These are phyloP conservation scores for Aplysina aerophoba DNA, from an alignment of 37 sponge, comb jelly and placozoan species.

Conservation along the genomic window DNA sequence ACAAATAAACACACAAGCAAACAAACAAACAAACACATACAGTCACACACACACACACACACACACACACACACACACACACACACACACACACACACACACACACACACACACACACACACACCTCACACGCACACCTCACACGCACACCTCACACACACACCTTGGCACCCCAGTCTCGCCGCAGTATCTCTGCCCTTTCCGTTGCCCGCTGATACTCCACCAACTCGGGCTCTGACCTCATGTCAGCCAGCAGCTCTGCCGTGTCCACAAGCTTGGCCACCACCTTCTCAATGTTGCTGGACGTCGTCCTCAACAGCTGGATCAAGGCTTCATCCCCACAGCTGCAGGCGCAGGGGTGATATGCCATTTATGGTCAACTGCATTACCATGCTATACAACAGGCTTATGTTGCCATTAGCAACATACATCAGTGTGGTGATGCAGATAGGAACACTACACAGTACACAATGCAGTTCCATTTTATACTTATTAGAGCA, in stretches of 20 bases:
- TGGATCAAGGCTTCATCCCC: constrained; percentile 40
- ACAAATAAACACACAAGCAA: not conserved
- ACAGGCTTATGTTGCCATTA: too few relatives aligned
- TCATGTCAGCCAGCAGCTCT: constrained; percentile 29
- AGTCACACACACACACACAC: not conserved
- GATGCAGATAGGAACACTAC: too few relatives aligned
- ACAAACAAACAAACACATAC: not conserved
- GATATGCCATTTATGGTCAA: too few relatives aligned
- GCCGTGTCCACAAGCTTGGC: constrained; percentile 59
- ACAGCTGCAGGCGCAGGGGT: not conserved
- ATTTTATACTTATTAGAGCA: not conserved
- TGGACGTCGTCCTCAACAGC: constrained; percentile 45
- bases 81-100: too few relatives aligned
- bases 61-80: too few relatives aligned
- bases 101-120: too few relatives aligned
- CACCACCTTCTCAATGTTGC: constrained; percentile 46
- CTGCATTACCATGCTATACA: too few relatives aligned
- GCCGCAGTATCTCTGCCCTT: constrained; percentile 57
- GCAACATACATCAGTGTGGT: too few relatives aligned
- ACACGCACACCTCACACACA: not conserved
- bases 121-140: too few relatives aligned
- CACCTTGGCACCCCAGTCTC: constrained; percentile 91
- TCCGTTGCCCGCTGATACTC: constrained; percentile 48
- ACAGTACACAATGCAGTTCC: too few relatives aligned
- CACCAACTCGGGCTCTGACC: constrained; percentile 4